Evolutionary conservation across 1,140 invertebrate species (phyloP), one percentile per base, ranked within the genome.

Genomic region (Drosophila kurseongensis): DNA sequence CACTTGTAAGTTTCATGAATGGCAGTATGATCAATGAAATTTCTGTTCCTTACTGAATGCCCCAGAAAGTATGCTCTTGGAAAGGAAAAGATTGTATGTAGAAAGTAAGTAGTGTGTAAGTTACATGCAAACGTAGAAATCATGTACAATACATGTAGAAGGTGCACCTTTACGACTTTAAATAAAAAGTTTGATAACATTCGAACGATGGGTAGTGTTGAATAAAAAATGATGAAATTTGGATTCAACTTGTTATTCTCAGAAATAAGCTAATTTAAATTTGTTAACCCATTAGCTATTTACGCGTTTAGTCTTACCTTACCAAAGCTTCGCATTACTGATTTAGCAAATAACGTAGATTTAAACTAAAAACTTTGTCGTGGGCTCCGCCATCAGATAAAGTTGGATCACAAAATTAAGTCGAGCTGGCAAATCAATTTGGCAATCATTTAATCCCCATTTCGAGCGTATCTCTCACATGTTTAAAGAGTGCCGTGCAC

Each of bases 401-500:
- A 38, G 38, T 27, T 42, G 59, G 38, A 35, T 62, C 27, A 29
- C 47, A 47, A 14, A 35, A 36, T 40, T 29, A 36, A 63, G 59
- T 36, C 52, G 5, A 40, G 66, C 18, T 72, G 65, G 68, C 68
- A 72, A 72, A 72, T 72, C 68, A 72, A 72, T 72, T 71, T 44
- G 27, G 66, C 66, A 72, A 71, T 72, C 68, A 72, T 36, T 45
- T 73, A 73, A 73, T 72, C 66, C 66, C 40, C 38, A n/a, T 38
- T 71, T 18, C 38, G 45, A 38, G 66, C 66, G 66, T 72, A 72
- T 62, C 56, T 58, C 44, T 45, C 56, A 63, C 27, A 60, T 60
- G 42, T 45, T 40, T 36, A 52, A 62, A 44, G 77, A 84, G 61
- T 55, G 63, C 45, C 78, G 77, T 76, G 80, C 50, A 76, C 76